Evolutionary conservation across 2,888 invertebrate genomes (phyloP), one percentile per base, ranked within the genome.

Genomic region (Andrena haemorrhoa): DNA sequence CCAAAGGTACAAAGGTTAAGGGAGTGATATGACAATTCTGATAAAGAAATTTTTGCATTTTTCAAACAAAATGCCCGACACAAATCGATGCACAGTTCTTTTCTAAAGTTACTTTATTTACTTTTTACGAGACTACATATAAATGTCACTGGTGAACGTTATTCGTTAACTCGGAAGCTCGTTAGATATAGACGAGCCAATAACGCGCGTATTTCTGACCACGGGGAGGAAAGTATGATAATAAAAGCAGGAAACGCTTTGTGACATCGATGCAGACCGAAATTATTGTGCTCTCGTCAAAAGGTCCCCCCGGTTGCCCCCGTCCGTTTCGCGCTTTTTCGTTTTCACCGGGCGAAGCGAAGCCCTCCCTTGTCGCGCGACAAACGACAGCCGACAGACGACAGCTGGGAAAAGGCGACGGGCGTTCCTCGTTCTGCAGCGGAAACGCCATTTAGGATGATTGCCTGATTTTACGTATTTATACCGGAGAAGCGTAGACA

Each of bases 381-480:
- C 90, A 90, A 91, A 92, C 89, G 91, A 92, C 91, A 89, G 88
- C 87, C 88, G 88, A 89, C 89, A 87, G 88, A 88, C 86, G 86
- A 88, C 89, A 89, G 86, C 82, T 86, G 84, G 84, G 87, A 90
- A 91, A 91, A 89, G 86, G 86, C 87, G 88, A 86, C 87, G 83
- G 82, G 33, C 58, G 66, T 58, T 76, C 75, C 76, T 73, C 78
- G 81, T 79, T 81, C 72, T 60, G 70, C 63, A 35, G 61, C 68
- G 23, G 5, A 47, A 73, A 74, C 86, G 79, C 91, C 93, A 90
- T 91, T 93, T 92, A 90, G 90, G 91, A 91, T 92, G 93, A 92
- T 92, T 92, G 91, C 92, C 88, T 86, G 92, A 92, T 93, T 88
- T 92, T 93, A 93, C 93, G 90, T 90, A 93, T 93, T 91, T 91